Percentiles rank a stretch among this genome's conserved stretches.
These are phyloP conservation scores for Phrynocephalus versicolor DNA, from an alignment of 2,113 vertebrate genomes.

Conservation along the genomic window DNA sequence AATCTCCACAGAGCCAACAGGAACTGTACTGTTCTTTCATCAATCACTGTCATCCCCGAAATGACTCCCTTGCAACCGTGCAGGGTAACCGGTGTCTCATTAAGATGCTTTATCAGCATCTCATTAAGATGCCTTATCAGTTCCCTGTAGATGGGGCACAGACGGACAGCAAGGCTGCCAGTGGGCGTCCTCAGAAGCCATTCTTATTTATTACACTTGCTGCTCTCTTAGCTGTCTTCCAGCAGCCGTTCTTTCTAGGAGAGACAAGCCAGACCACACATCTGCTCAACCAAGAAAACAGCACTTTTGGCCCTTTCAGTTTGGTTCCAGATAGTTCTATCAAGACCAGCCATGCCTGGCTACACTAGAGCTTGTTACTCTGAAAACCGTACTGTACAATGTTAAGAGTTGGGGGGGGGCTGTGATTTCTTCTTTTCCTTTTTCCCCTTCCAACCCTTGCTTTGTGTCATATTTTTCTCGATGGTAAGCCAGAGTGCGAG, in stretches of 20 bases:
- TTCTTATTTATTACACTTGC: too few species aligned
- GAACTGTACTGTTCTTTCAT: background rate
- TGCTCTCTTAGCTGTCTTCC: too few species aligned
- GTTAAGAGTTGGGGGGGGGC: too few species aligned
- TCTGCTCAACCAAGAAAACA: background rate
- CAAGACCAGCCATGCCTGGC: background rate
- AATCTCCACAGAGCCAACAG: background rate
- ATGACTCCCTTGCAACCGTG: background rate
- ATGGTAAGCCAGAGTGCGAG: too few species aligned
- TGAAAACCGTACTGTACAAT: background rate
- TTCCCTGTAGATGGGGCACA: background rate
- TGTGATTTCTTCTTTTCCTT: too few species aligned
- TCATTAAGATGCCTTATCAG: background rate
- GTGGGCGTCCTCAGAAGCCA: too few species aligned
- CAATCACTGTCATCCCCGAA: background rate
- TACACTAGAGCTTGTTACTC: background rate
- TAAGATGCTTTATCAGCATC: too few species aligned
- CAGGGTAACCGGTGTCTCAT: background rate
- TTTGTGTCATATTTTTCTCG: too few species aligned
- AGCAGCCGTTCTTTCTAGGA: too few species aligned
- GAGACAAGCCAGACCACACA: background rate
- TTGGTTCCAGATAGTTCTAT: background rate
- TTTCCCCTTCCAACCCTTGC: too few species aligned
- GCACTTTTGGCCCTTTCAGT: background rate
- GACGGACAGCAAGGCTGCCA: too few species aligned